phyloP scores from a whole-genome alignment of 2,113 vertebrate species.

The Pogona vitticeps region DNA sequence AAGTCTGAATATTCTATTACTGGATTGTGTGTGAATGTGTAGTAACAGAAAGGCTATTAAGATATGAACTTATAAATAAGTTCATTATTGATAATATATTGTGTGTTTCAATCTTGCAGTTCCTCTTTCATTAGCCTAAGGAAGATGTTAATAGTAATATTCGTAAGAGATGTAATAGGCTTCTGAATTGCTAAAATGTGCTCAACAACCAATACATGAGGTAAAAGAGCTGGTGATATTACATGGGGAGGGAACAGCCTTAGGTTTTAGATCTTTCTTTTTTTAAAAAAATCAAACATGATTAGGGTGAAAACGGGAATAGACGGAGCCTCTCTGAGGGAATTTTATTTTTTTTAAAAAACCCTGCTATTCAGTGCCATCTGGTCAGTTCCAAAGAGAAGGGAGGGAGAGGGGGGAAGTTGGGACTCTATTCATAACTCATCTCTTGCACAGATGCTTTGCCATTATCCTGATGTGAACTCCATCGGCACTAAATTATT shows the following conservation, averaged over 20 bases:
- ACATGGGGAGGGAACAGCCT: background rate
- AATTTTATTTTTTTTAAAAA: background rate
- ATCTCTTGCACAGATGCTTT: conserved; percentile 11
- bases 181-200: conserved; percentile 1
- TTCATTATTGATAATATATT: background rate
- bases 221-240: background rate
- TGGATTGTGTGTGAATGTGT: background rate
- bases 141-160: background rate
- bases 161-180: background rate
- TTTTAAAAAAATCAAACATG: background rate
- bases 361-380: background rate
- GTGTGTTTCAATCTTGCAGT: background rate
- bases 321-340: background rate
- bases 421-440: conserved; percentile 22
- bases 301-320: background rate
- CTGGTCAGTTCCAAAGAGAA: conserved; percentile 17
- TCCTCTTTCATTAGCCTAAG: background rate
- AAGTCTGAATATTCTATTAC: background rate
- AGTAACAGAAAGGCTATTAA: background rate
- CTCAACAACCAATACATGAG: background rate
- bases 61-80: background rate
- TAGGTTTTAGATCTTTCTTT: conserved; percentile 3
- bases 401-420: background rate
- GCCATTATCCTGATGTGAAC: conserved; percentile 38
- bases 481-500: conserved; percentile 60